Evolutionary conservation across 1,140 invertebrate species (phyloP), one percentile per base, ranked within the genome.

Genomic region (Rhynchophorus ferrugineus): DNA sequence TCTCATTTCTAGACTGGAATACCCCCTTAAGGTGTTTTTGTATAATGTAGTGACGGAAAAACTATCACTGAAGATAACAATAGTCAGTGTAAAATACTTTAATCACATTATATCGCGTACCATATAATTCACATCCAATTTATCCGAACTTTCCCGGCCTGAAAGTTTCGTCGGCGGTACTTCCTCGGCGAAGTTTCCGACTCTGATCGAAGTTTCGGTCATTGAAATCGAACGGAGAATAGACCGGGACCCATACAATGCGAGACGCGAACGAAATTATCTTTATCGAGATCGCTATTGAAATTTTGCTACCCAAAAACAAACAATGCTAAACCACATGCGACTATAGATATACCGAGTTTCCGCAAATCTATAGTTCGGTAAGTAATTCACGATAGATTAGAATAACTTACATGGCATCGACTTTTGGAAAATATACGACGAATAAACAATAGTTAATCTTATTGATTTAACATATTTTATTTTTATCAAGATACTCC

Each of bases 201-300:
- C 38, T 41, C 20, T n/a, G 38, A 41, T 41, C 38, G 20, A 41
- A 41, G 38, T 41, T 41, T 41, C n/a, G 38, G 38, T 41, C 38
- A 41, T 41, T 41, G 38, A 41, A 41, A 41, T 41, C 18, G 17
- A 41, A 41, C 38, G 14, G 36, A 41, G 17, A 41, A 41, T 41
- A 20, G 38, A 41, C 38, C 20, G 11, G 20, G 20, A 41, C n/a
- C 38, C 20, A 41, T 41, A 41, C 38, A 41, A 41, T 41, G 17
- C 17, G 38, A 41, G 38, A 41, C 20, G 38, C 8, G 16, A 41
- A 41, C 20, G 38, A 17, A 41, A 41, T 41, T 17, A 41, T 18
- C 16, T 41, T 41, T 17, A 41, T 41, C 18, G 9, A 3, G 9
- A 41, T 41, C 9, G 17, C 38, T 41, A 41, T 41, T 41, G 13